phyloP scores from a whole-genome alignment of 2,888 invertebrate species.

The Melitaea athalia region DNA sequence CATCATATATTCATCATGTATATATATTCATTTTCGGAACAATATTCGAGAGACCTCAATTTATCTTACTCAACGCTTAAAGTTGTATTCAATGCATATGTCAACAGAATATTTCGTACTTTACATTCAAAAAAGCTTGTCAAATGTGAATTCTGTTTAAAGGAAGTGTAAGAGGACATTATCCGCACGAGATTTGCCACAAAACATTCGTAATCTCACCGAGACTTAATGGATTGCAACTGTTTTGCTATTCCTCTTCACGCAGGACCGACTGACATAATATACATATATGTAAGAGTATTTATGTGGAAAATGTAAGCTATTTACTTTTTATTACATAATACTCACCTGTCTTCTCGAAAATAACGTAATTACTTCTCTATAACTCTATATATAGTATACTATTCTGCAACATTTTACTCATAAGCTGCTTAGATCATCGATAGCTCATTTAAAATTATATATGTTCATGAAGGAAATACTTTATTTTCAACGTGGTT shows the following conservation, averaged over 20 bases:
- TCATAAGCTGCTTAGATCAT: too few species aligned
- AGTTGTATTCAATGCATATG: conserved; percentile 1
- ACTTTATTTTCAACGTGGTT: background rate
- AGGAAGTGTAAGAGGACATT: conserved; percentile 27
- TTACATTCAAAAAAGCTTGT: conserved; percentile 15
- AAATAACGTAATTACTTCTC: too few species aligned
- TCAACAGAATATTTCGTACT: conserved; percentile 3
- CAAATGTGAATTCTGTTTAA: conserved; percentile 32
- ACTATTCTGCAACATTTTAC: too few species aligned
- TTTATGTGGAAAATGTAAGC: background rate
- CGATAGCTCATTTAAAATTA: too few species aligned
- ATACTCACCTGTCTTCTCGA: too few species aligned
- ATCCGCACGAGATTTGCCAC: conserved; percentile 29
- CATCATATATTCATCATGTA: too few species aligned
- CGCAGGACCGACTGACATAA: background rate
- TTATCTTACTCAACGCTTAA: conserved; percentile 3
- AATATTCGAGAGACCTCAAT: background rate
- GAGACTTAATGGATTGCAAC: conserved; percentile 32
- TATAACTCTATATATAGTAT: too few species aligned
- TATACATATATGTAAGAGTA: background rate
- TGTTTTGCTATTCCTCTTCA: conserved; percentile 13
- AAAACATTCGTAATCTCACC: conserved; percentile 29
- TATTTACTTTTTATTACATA: background rate
- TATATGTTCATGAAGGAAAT: background rate
- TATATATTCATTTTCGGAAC: background rate